These are phyloP conservation scores for Spodoptera frugiperda DNA, from an alignment of 1,140 invertebrate species.

Conservation along the genomic window DNA sequence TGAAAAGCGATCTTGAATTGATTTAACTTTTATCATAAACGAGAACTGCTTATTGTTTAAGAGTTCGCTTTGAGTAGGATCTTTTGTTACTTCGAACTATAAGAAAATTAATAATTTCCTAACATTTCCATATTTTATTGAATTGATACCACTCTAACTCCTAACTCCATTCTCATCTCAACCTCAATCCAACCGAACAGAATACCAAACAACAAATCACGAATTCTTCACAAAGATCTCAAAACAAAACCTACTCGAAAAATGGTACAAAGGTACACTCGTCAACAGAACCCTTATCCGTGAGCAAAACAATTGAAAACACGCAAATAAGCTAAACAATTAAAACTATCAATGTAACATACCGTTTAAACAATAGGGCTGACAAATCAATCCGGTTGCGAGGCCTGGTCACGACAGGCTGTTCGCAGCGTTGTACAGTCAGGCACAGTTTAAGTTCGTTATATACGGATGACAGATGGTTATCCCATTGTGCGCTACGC, in stretches of 20 bases:
- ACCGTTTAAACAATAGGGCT: conserved; percentile 54
- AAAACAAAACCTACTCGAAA: conserved; percentile 7
- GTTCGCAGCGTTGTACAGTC: conserved; percentile 51
- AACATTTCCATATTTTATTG: no score
- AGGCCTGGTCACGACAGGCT: conserved; percentile 57
- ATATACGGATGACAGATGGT: conserved; percentile 72
- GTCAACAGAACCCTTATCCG: conserved; percentile 26
- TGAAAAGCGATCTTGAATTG: conserved; percentile 36
- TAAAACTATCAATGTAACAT: conserved; percentile 47
- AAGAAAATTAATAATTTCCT: background rate
- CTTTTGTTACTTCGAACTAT: background rate
- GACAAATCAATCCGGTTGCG: conserved; percentile 71
- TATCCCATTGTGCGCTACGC: conserved; percentile 56
- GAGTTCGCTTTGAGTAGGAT: conserved; percentile 18
- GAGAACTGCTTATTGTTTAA: conserved; percentile 33
- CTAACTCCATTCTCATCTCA: background rate
- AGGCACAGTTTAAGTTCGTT: conserved; percentile 62
- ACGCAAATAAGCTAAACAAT: conserved; percentile 43
- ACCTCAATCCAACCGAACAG: background rate
- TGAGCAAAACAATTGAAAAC: conserved; percentile 28
- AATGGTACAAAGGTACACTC: background rate
- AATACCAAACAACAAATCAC: background rate
- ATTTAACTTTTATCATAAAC: conserved; percentile 4
- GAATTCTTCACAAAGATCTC: background rate
- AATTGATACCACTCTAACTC: background rate